Evolutionary conservation across 2,888 invertebrate species (phyloP), one percentile per base, ranked within the genome.

Genomic region (Choristoneura rosaceana): DNA sequence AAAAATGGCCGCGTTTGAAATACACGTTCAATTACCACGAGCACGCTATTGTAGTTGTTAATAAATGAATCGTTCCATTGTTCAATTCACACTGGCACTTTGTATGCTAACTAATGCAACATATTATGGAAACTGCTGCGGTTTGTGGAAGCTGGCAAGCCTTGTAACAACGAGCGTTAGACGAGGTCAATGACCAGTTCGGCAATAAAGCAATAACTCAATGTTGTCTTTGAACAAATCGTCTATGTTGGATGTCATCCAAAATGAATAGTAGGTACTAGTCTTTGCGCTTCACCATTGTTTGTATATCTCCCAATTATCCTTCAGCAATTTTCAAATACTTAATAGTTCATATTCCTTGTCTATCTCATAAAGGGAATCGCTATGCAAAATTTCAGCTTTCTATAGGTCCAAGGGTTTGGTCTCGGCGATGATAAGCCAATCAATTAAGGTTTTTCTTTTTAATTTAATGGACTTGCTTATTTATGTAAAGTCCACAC

Each of bases 51-150:
- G 8, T 41, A 55, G 55, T n/a, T 41, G 55, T 66, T 58, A 66
- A 58, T 55, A 55, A 41, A 66, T 66, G 65, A 66, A 55, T 65
- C 52, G 41, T 41, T 9, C 41, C 9, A 55, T 66, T 66, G 65
- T 66, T 66, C 65, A 25, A 58, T 66, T 55, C 43, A 9, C 41
- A 14, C 55, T 17, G 38, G 15, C 12, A 17, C 52, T 17, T 12
- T 4, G 38, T 14, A 34, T 59, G 59, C 34, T 59, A 55, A 55
- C 50, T 64, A 63, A 63, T 34, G 17, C 34, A 34, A 3, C n/a
- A 34, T 41, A 55, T 12, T 55, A 41, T 55, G 55, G 41, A 55
- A 43, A 55, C 41, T 59, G 59, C 34, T 59, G 14, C 14, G 34
- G 59, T 59, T 59, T 52, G 38, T 65, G 38, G 12, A 34, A 55